Evolutionary conservation across 1,140 invertebrate species (phyloP).

Genomic region (Drosophila mojavensis): DNA sequence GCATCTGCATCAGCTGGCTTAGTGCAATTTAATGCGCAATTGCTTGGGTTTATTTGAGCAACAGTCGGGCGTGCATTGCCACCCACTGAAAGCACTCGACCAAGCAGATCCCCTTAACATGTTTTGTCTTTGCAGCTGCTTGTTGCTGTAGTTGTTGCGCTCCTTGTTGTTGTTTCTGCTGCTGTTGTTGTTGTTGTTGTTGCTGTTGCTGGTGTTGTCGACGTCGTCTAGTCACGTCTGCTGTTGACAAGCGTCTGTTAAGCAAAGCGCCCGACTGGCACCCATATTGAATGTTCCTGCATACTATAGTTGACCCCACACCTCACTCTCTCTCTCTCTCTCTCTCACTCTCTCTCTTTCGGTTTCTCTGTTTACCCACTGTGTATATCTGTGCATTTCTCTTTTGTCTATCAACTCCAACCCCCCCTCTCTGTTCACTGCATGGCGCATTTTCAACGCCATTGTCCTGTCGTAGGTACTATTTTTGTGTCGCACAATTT

Average conservation of each 20-base stretch:
- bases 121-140: conserved; percentile 51
- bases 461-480: conserved; percentile 72
- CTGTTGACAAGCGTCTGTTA: conserved; percentile 70
- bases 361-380: background rate
- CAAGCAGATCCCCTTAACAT: conserved; percentile 39
- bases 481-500: conserved; percentile 79
- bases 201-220: conserved; percentile 48
- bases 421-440: conserved; percentile 34
- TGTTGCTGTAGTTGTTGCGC: conserved; percentile 4
- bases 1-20: conserved; percentile 38
- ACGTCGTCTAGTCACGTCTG: conserved; percentile 74
- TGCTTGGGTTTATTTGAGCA: conserved; percentile 50
- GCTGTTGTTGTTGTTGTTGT: conserved; percentile 9
- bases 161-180: too few species aligned
- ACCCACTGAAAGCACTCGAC: conserved; percentile 1
- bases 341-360: background rate
- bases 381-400: conserved; percentile 1
- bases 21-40: conserved; percentile 55
- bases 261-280: conserved; percentile 47
- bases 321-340: background rate
- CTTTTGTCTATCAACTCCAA: conserved; percentile 17
- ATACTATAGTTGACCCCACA: conserved; percentile 7
- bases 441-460: conserved; percentile 75
- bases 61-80: conserved; percentile 28
- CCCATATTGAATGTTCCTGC: conserved; percentile 70